Evolutionary conservation across 2,113 vertebrate species (phyloP).

Genomic region (Trogon surrucura): DNA sequence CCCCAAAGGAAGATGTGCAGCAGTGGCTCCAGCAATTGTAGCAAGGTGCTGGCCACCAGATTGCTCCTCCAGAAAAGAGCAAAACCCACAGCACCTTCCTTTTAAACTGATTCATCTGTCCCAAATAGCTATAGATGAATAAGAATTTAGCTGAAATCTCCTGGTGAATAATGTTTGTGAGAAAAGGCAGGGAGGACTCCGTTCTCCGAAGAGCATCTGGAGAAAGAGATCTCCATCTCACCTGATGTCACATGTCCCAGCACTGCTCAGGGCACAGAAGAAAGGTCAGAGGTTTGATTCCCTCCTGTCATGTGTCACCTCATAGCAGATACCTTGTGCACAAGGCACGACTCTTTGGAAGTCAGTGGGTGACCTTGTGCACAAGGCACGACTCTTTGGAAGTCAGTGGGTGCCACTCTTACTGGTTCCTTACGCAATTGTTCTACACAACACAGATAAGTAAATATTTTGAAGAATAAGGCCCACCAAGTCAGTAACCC

Average conservation of each 20-base stretch:
- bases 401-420: background rate
- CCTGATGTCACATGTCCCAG: accelerated
- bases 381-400: background rate
- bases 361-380: background rate
- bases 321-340: background rate
- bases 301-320: background rate
- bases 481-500: background rate
- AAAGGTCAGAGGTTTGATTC: background rate
- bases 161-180: background rate
- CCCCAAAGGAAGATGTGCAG: background rate
- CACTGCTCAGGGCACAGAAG: background rate
- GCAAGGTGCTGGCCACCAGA: background rate
- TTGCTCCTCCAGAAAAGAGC: background rate
- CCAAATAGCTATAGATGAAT: background rate
- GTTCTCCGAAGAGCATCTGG: background rate
- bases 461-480: background rate
- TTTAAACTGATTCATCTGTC: background rate
- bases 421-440: background rate
- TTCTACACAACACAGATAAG: background rate
- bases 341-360: background rate
- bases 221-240: background rate
- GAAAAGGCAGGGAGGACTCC: background rate
- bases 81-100: background rate
- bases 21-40: accelerated
- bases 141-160: background rate